phyloP scores from a whole-genome alignment of 23 tunicate genomes.

The Halocynthia roretzi region DNA sequence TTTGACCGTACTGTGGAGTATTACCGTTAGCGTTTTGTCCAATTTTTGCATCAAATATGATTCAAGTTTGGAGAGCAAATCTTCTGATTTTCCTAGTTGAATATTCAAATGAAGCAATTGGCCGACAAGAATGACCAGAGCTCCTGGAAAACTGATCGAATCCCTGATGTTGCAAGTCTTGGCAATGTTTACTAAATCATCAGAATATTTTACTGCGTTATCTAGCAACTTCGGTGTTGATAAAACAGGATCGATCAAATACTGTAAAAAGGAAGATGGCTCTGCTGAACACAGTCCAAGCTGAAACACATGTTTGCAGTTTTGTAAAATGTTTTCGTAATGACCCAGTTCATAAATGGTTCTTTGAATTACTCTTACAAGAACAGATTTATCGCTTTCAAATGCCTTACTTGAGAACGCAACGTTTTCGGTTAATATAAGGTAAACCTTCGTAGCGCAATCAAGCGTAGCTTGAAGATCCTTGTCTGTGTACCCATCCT shows the following conservation, averaged over 20 bases:
- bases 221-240: background rate
- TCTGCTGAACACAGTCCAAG: background rate
- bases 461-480: background rate
- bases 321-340: slow-evolving; percentile 3
- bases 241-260: background rate
- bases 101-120: background rate
- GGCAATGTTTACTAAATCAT: slow-evolving; percentile 1
- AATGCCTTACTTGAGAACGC: slow-evolving; percentile 1
- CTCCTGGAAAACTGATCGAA: slow-evolving; percentile 13
- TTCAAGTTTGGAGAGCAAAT: background rate
- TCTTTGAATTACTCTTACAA: slow-evolving; percentile 8
- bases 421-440: background rate
- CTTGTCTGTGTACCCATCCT: background rate
- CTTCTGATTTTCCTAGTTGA: background rate
- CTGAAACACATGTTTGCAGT: background rate
- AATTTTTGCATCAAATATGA: background rate
- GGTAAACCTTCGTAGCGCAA: background rate
- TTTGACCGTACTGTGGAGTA: slow-evolving; percentile 8
- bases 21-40: background rate
- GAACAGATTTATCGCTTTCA: slow-evolving; percentile 19
- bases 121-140: slow-evolving; percentile 10
- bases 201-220: background rate
- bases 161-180: slow-evolving; percentile 17
- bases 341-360: slow-evolving; percentile 1
- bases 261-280: background rate